Conservation (phyloP, 2,113 vertebrate genomes). For the Gobio gobio region DNA sequence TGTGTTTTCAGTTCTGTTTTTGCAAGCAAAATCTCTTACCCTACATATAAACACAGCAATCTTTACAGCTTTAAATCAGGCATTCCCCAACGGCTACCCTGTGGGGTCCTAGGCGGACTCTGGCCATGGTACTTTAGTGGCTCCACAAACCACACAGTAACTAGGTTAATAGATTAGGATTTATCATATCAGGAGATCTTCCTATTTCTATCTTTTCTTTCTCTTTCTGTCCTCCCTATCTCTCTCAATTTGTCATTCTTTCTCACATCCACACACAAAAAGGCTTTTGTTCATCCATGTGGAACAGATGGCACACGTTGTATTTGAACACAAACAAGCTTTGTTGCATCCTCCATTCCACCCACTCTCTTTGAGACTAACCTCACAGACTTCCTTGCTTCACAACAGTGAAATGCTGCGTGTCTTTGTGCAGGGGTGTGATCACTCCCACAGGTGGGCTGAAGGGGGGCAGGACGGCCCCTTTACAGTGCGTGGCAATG, state of each 20-base stretch:
- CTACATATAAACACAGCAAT: background rate
- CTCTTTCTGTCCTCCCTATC: background rate
- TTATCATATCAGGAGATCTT: background rate
- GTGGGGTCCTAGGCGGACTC: background rate
- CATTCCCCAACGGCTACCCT: background rate
- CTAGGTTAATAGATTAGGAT: background rate
- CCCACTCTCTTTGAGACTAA: background rate
- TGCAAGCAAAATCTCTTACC: background rate
- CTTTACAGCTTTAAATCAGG: background rate
- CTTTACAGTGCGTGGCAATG: constrained; percentile 90
- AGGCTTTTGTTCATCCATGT: background rate
- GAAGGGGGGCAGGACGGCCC: constrained; percentile 89
- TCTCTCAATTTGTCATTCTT: background rate
- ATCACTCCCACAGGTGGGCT: constrained; percentile 90
- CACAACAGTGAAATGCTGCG: constrained; percentile 23
- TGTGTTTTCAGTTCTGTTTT: too few species aligned
- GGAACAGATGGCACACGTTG: constrained; percentile 35
- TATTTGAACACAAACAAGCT: constrained; percentile 9
- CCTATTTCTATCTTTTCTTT: background rate
- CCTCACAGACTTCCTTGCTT: background rate
- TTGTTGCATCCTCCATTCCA: constrained; percentile 13
- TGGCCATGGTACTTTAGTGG: background rate
- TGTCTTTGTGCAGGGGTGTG: constrained; percentile 82
- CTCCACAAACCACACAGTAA: background rate
- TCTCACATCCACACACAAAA: background rate